A percentile compares a stretch with the other conserved stretches of the same genome.
Conservation (phyloP, 2,113 vertebrate species). For the Noctilio leporinus region DNA sequence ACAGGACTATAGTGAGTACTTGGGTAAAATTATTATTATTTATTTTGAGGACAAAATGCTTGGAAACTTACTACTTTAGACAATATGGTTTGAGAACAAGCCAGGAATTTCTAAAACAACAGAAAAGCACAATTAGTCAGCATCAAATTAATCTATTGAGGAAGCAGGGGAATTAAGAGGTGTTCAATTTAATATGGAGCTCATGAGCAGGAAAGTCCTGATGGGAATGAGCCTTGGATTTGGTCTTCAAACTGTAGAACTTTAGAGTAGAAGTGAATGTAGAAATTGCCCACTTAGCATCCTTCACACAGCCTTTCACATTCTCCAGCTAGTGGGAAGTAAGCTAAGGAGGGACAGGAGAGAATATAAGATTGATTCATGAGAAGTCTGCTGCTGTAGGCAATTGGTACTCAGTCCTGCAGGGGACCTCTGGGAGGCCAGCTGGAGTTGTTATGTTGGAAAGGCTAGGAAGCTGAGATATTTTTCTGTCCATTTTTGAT, state of each 20-base stretch:
- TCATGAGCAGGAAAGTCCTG: background rate
- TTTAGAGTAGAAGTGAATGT: background rate
- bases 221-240: background rate
- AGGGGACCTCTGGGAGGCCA: background rate
- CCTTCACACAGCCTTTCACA: background rate
- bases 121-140: background rate
- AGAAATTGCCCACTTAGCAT: background rate
- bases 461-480: background rate
- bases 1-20: slow-evolving; percentile 19
- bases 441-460: background rate
- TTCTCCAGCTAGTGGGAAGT: background rate
- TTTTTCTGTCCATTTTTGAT: background rate
- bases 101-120: background rate
- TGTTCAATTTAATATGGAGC: background rate
- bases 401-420: background rate
- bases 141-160: background rate
- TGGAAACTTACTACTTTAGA: slow-evolving; percentile 29
- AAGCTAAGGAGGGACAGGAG: background rate
- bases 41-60: slow-evolving; percentile 49
- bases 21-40: slow-evolving; percentile 57
- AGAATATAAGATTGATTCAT: background rate
- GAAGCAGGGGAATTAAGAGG: background rate
- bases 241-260: background rate
- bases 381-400: background rate
- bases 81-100: background rate